Evolutionary conservation across 1,140 invertebrate genomes (phyloP), one percentile per base, ranked within the genome.

Genomic region (Holotrichia oblita): DNA sequence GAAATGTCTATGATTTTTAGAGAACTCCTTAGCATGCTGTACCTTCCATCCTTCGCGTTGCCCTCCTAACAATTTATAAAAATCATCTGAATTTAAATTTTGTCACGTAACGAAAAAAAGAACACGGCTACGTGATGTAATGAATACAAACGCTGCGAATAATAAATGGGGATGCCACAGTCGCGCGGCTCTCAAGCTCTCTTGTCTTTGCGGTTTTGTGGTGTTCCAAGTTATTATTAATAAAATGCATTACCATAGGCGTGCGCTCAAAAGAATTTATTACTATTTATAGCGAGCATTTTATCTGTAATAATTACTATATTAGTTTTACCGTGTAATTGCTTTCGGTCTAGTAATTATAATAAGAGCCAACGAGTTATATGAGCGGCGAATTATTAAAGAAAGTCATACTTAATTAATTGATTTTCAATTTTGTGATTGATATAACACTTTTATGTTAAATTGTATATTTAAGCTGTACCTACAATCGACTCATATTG

Each of bases 41-140:
- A 69, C 22, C 22, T 22, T 14, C 12, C 10, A 20, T 10, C 61
- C 27, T 24, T 69, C 22, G 27, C 22, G 27, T 14, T 24, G 22
- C 22, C 22, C 9, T 22, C 10, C 61, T 69, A 69, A 69, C 61
- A 69, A 69, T 69, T 69, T 69, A 69, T 34, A 34, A 69, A 69
- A 69, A 69, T 69, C 27, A 20, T 69, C 61, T 69, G 61, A 69
- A 69, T 69, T 69, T 34, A 69, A 69, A 69, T 69, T 69, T 69
- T 27, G 61, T 69, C 61, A 69, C 61, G 61, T 69, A 69, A 27
- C 61, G 61, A 69, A 69, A 69, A 55, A 69, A 69, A 34, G 61
- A 69, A 69, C 61, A 69, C 61, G 61, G 22, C 22, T 69, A 69
- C 61, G 61, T 69, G 61, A 69, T 34, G 61, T 69, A 69, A 69